These are phyloP conservation scores for Sanderia malayensis DNA, from an alignment of 30 jellyfish, hydroid and myxozoan genomes.

Conservation along the genomic window DNA sequence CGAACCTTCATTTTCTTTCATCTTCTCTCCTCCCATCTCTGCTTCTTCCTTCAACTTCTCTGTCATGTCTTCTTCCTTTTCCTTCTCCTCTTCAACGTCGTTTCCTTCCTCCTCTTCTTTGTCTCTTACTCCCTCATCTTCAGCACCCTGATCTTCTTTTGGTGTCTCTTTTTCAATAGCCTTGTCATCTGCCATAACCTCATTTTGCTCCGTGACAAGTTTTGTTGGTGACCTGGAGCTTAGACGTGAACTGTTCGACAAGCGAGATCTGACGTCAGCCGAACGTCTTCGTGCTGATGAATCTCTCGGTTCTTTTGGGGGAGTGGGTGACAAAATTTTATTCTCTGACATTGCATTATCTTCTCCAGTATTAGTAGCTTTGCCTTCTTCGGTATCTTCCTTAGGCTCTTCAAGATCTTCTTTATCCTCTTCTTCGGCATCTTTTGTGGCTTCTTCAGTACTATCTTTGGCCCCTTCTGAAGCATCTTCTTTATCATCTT, in stretches of 20 bases:
- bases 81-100: background rate
- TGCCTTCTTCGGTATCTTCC: conserved; percentile 3
- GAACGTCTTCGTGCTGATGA: conserved; percentile 22
- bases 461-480: background rate
- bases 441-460: background rate
- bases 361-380: background rate
- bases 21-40: no score
- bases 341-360: background rate
- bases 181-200: no score
- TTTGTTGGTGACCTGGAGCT: conserved; percentile 36
- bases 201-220: no score
- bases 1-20: background rate
- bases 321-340: conserved; percentile 41
- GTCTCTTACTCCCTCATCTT: no score
- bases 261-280: conserved; percentile 24
- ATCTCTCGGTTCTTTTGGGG: conserved; percentile 57
- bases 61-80: background rate
- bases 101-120: background rate
- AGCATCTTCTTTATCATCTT: background rate
- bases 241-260: conserved; percentile 20
- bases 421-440: background rate
- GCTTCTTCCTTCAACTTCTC: background rate
- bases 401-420: background rate
- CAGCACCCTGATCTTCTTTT: no score
- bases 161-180: no score